Conservation (phyloP, 2,888 invertebrate genomes). For the Cremastobaeus sp. region DNA sequence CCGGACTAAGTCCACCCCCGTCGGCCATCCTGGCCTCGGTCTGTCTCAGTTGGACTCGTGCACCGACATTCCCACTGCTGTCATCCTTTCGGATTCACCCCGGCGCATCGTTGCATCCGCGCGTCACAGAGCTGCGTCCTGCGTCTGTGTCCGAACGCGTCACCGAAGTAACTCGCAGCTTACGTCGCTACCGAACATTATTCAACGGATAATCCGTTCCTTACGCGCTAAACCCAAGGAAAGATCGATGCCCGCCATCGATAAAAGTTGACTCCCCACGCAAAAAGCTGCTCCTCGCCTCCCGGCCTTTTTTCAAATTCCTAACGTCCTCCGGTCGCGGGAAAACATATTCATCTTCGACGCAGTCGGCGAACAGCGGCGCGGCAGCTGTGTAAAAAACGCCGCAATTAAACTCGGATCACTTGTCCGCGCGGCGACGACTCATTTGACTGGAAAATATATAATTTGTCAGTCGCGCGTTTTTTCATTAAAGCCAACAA, state of each 20-base stretch:
- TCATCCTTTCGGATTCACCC: conserved; percentile 46
- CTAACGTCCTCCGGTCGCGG: too few relatives aligned
- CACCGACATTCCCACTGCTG: conserved; percentile 41
- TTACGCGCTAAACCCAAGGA: conserved; percentile 68
- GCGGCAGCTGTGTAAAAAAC: too few relatives aligned
- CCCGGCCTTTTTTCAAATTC: too few relatives aligned
- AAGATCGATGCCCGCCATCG: conserved; percentile 68
- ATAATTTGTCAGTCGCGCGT: conserved; percentile 23
- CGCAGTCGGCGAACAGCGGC: too few relatives aligned
- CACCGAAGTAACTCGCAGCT: conserved; percentile 66
- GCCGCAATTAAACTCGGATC: conserved; percentile 39
- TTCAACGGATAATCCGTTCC: conserved; percentile 74
- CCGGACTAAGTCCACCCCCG: conserved; percentile 67
- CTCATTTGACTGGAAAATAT: conserved; percentile 36
- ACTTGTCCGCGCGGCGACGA: conserved; percentile 11
- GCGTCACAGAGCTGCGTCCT: too few relatives aligned
- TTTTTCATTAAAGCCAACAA: conserved; percentile 43
- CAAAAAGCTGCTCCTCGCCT: conserved; percentile 2
- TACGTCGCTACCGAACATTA: conserved; percentile 68
- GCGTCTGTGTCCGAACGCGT: conserved; percentile 55
- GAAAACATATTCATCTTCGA: too few relatives aligned
- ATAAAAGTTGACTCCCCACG: conserved; percentile 53
- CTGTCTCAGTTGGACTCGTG: conserved; percentile 41
- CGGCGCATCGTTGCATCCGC: conserved; percentile 43
- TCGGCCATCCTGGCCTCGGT: conserved; percentile 63